Percentiles rank a stretch among this genome's conserved stretches.
Evolutionary conservation across 2,113 vertebrate genomes (phyloP).

Genomic region (Psilopsiagon aurifrons): DNA sequence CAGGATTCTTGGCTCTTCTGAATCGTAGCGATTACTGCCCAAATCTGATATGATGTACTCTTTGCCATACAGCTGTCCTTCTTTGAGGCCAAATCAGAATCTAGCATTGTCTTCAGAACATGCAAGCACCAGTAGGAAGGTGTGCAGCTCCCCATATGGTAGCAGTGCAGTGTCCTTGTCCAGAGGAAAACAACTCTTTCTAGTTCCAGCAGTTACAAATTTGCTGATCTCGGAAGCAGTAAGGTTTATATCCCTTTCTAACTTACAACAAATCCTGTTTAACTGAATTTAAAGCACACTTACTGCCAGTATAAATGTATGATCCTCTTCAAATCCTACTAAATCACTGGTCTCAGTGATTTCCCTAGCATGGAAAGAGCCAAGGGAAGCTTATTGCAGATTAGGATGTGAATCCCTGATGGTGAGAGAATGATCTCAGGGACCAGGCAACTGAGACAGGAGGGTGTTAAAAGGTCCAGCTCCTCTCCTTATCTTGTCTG

Average conservation of each 20-base stretch:
- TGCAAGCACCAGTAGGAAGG: not conserved
- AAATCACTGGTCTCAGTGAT: conserved; percentile 6
- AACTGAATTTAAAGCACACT: conserved; percentile 34
- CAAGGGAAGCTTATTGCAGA: not conserved
- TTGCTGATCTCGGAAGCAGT: not conserved
- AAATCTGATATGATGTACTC: not conserved
- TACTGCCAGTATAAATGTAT: not conserved
- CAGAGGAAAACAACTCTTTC: not conserved
- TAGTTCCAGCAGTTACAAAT: not conserved
- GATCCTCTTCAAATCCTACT: conserved; percentile 47
- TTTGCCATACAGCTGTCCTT: not conserved
- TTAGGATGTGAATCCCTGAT: not conserved
- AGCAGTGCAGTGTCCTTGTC: fast-evolving
- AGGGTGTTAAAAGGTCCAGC: not conserved
- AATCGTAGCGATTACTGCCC: not conserved
- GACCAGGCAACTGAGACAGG: not conserved
- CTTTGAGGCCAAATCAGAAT: not conserved
- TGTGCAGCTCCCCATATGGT: not conserved
- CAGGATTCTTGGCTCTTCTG: not conserved
- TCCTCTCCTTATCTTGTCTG: not conserved
- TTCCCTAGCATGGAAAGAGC: not conserved
- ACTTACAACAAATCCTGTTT: conserved; percentile 39
- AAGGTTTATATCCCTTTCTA: conserved; percentile 20
- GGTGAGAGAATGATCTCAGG: not conserved
- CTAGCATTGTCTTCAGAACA: not conserved